Evolutionary conservation across 2,797 vertebrate species (phyloP), one percentile per base, ranked within the genome.

Genomic region (Pantherophis vulpinus): DNA sequence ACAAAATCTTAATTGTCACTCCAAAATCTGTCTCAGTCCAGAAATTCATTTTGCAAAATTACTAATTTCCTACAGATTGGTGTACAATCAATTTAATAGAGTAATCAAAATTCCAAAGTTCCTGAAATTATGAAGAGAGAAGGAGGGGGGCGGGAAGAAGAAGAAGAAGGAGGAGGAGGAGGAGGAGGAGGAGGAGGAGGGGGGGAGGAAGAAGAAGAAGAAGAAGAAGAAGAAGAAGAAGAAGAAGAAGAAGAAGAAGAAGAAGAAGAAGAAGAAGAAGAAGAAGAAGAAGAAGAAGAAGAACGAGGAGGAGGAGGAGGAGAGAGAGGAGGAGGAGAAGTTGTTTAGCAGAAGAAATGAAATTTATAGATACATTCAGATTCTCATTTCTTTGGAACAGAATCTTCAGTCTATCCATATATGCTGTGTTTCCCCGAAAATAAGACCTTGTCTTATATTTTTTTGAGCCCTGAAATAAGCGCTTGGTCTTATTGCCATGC

Each of bases 121-220:
- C 63, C 29, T 70, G 2, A 74, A 37, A 74, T 37, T 32, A 74
- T 8, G 32, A 74, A 74, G 66, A 12, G 2, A 20, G 70, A 1
- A 32, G 5, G 16, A 20, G 16, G 16, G 29, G 61, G 3, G 61
- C 1, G 5, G 27, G 25, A 27, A 6, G 25, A 1, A 29, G 25
- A 1, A 27, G 25, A 1, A 61, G 6, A 1, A 51, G 6, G 1
- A 51, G 32, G 2, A 20, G 66, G 1, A 32, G 5, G 16, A 20
- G 16, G n/a, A 13, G 61, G 3, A 37, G 32, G 12, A 5, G 25
- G 0, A 27, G 25, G 0, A 27, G 25, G 0, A 61, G 6, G 1
- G 8, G 6, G 1, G 8, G 13, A 2, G 4, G 27, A 12, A 2
- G 25, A 0, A 29, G 27, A 0, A 29, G 9, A n/a, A n/a, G n/a